Conservation (phyloP, 35 echinoderm and acorn worm genomes). For the Acanthaster planci region DNA sequence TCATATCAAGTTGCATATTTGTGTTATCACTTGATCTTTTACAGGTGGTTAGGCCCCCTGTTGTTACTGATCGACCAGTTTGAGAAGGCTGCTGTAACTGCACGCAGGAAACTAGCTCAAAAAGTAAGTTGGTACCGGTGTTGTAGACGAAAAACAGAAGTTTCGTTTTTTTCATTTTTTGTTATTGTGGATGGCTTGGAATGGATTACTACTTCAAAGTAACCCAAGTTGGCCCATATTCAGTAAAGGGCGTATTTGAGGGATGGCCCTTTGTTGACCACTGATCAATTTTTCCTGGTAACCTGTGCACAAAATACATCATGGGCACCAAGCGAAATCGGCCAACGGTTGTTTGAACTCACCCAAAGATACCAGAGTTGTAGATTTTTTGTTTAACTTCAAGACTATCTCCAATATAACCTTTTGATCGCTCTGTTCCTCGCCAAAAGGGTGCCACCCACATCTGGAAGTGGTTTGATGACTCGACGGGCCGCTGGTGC, state of each 20-base stretch:
- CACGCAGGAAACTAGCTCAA: slow-evolving; percentile 73
- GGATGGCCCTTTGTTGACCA: neutral
- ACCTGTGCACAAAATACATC: no score
- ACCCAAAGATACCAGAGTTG: neutral
- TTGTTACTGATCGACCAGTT: slow-evolving; percentile 86
- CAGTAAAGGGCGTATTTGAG: no score
- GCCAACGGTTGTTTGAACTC: neutral
- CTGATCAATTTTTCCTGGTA: no score
- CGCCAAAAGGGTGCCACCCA: slow-evolving; percentile 90
- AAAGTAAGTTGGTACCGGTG: slow-evolving; percentile 44
- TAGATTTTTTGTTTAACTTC: neutral
- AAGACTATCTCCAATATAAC: neutral
- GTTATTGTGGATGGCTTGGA: no score
- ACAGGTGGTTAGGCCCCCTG: slow-evolving; percentile 84
- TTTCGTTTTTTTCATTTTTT: no score
- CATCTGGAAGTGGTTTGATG: slow-evolving; percentile 99
- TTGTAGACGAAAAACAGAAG: neutral
- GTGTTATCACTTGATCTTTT: slow-evolving; percentile 10
- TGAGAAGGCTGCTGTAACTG: slow-evolving; percentile 87
- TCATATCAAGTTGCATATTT: no score
- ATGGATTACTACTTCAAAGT: no score
- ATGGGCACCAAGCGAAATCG: no score
- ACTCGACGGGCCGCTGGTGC: slow-evolving; percentile 82
- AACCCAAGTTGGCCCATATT: no score
- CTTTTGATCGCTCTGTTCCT: neutral